A percentile compares a stretch with the other conserved stretches of the same genome.
Evolutionary conservation across 2,113 vertebrate genomes (phyloP).

Genomic region (Ceuthmochares aereus): DNA sequence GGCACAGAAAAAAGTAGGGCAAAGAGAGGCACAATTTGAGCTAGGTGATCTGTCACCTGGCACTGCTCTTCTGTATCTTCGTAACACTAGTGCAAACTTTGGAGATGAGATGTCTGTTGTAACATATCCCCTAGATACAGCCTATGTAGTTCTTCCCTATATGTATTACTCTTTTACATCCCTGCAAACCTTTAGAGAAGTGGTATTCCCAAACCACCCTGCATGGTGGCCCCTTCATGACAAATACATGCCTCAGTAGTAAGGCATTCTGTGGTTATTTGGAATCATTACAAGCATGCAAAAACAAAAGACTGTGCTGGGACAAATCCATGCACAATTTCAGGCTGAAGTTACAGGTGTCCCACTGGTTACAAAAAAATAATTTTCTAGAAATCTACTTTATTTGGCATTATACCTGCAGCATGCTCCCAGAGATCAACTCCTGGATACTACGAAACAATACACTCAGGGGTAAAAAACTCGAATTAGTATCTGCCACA

Average conservation of each 20-base stretch:
- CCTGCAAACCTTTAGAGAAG: background rate
- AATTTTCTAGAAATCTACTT: background rate
- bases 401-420: background rate
- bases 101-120: background rate
- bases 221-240: background rate
- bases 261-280: background rate
- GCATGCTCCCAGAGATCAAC: background rate
- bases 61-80: background rate
- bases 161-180: background rate
- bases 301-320: background rate
- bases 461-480: background rate
- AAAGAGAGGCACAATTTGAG: background rate
- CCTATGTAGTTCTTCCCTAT: background rate
- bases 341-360: background rate
- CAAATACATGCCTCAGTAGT: background rate
- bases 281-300: background rate
- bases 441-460: background rate
- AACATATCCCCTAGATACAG: background rate
- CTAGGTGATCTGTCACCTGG: background rate
- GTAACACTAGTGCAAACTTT: background rate
- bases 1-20: background rate
- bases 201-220: background rate
- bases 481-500: background rate
- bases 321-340: background rate
- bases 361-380: background rate